Evolutionary conservation across 2,888 invertebrate species (phyloP).

Genomic region (Chloromyia formosa): DNA sequence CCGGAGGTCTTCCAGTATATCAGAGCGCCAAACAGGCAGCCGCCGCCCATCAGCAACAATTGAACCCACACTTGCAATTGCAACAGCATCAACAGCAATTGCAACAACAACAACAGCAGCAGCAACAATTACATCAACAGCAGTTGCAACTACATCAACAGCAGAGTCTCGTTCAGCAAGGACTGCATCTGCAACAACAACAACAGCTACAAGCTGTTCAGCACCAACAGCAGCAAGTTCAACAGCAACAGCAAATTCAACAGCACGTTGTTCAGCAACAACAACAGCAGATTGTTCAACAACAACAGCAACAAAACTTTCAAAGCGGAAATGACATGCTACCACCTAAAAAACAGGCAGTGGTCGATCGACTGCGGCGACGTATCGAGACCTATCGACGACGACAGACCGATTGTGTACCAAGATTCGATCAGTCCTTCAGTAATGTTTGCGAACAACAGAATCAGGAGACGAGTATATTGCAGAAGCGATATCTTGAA

Average conservation of each 20-base stretch:
- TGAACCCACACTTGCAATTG: conserved; percentile 48
- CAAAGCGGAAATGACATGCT: conserved; percentile 69
- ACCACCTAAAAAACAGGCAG: conserved; percentile 83
- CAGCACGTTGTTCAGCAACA: conserved; percentile 56
- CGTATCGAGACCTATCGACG: conserved; percentile 88
- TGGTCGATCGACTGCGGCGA: conserved; percentile 84
- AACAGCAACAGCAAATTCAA: conserved; percentile 63
- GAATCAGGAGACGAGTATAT: conserved; percentile 84
- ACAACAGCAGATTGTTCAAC: conserved; percentile 55
- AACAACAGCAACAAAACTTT: conserved; percentile 62
- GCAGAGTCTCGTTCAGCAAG: conserved; percentile 57
- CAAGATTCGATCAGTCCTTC: conserved; percentile 88
- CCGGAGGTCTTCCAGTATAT: conserved; percentile 65
- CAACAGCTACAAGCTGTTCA: conserved; percentile 66
- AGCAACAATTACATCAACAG: conserved; percentile 64
- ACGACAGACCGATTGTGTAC: conserved; percentile 85
- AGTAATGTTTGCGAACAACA: conserved; percentile 90
- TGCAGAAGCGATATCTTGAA: conserved; percentile 90
- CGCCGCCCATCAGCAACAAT: conserved; percentile 44
- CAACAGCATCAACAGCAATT: conserved; percentile 55
- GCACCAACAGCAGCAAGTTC: conserved; percentile 68
- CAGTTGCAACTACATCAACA: conserved; percentile 59
- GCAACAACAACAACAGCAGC: conserved; percentile 63
- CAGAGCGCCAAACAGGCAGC: conserved; percentile 66
- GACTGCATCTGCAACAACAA: conserved; percentile 54